Conservation (phyloP, 2,113 vertebrate genomes). For the Propithecus coquereli region DNA sequence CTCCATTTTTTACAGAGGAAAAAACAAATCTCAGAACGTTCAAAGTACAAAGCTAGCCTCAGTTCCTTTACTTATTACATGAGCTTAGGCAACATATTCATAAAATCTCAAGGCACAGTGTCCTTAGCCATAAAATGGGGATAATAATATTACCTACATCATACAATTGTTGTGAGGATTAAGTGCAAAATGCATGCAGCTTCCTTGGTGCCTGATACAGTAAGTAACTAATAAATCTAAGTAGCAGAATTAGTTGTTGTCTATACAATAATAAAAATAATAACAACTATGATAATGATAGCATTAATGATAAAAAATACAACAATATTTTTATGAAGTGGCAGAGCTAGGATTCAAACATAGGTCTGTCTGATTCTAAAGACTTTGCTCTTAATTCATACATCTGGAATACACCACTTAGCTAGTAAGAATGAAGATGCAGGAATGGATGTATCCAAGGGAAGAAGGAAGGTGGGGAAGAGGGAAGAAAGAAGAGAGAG, state of each 20-base stretch:
- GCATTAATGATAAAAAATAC: not conserved
- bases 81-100: not conserved
- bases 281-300: not conserved
- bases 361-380: not conserved
- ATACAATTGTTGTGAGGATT: not conserved
- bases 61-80: not conserved
- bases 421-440: not conserved
- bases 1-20: not conserved
- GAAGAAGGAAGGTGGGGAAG: too few relatives aligned
- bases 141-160: not conserved
- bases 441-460: not conserved
- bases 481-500: not conserved
- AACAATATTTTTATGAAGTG: not conserved
- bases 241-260: not conserved
- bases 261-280: not conserved
- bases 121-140: not conserved
- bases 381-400: not conserved
- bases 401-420: not conserved
- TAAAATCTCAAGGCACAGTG: slow-evolving; percentile 2
- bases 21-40: not conserved
- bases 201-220: not conserved
- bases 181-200: not conserved
- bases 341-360: not conserved
- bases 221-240: not conserved
- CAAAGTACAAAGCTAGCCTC: not conserved